These are phyloP conservation scores for Calameuta filiformis DNA, from an alignment of 2,888 invertebrate species.

Conservation along the genomic window DNA sequence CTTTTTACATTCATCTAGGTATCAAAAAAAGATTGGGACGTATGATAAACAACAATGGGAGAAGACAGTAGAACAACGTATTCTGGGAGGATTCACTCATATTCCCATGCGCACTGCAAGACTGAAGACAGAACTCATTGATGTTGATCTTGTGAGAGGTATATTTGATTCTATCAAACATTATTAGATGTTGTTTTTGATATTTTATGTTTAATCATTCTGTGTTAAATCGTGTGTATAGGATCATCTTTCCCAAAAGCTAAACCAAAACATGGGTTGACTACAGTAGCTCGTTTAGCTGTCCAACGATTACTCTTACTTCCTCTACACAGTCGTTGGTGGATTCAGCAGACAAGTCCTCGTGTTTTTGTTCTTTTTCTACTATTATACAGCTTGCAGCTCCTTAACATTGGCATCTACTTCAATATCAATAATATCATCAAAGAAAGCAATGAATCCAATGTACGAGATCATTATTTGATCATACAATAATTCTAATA, in stretches of 20 bases:
- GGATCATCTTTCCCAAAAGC: conserved; percentile 96
- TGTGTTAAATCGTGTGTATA: conserved; percentile 57
- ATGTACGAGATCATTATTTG: conserved; percentile 65
- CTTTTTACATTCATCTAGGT: conserved; percentile 70
- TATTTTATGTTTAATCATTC: conserved; percentile 5
- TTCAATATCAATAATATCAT: conserved; percentile 57
- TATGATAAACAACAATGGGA: conserved; percentile 99
- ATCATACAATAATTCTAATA: not conserved
- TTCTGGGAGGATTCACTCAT: conserved; percentile 86
- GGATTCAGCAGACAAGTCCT: conserved; percentile 88
- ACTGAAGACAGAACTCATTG: conserved; percentile 91
- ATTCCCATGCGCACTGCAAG: conserved; percentile 82
- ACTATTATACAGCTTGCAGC: conserved; percentile 82
- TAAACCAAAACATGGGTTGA: conserved; percentile 91
- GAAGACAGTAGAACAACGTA: conserved; percentile 91
- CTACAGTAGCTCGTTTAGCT: conserved; percentile 86
- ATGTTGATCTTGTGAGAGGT: conserved; percentile 96
- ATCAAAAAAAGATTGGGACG: conserved; percentile 95
- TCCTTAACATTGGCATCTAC: conserved; percentile 73
- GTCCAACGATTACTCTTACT: conserved; percentile 84
- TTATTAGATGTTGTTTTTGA: not conserved
- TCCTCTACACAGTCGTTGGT: conserved; percentile 89
- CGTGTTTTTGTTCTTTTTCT: conserved; percentile 80
- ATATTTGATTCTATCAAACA: conserved; percentile 10
- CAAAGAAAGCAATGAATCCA: conserved; percentile 64